Conservation (phyloP, 2,888 invertebrate genomes). For the Amblyjoppa proteus region DNA sequence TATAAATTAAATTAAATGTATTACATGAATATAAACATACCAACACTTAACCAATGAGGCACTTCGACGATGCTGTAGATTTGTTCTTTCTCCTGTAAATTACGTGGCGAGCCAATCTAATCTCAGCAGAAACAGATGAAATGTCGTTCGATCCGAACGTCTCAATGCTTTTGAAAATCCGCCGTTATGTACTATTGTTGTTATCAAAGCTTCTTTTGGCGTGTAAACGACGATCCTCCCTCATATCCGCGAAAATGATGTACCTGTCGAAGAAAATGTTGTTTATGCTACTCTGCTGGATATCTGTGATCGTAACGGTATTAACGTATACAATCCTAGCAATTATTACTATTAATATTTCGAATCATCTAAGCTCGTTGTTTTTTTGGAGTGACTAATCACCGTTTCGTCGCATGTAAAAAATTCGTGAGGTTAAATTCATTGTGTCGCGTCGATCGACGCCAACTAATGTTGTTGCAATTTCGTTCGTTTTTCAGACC, state of each 20-base stretch:
- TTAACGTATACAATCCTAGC: conserved; percentile 1
- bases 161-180: conserved; percentile 5
- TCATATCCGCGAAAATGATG: conserved; percentile 30
- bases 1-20: background rate
- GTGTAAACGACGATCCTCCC: background rate
- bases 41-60: background rate
- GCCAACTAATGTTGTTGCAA: background rate
- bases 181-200: conserved; percentile 12
- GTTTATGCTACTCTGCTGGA: conserved; percentile 66
- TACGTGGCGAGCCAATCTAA: background rate
- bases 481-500: conserved; percentile 62
- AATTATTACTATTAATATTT: background rate
- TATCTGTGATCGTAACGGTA: conserved; percentile 64
- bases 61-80: background rate
- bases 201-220: conserved; percentile 9
- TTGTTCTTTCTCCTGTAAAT: background rate
- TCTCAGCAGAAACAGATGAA: background rate
- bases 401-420: background rate
- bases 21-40: background rate
- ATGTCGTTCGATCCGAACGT: background rate
- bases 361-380: background rate
- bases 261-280: conserved; percentile 67
- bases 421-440: conserved; percentile 5
- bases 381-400: background rate
- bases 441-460: background rate